Conservation (phyloP, 2,797 vertebrate genomes). For the Eremophila alpestris region DNA sequence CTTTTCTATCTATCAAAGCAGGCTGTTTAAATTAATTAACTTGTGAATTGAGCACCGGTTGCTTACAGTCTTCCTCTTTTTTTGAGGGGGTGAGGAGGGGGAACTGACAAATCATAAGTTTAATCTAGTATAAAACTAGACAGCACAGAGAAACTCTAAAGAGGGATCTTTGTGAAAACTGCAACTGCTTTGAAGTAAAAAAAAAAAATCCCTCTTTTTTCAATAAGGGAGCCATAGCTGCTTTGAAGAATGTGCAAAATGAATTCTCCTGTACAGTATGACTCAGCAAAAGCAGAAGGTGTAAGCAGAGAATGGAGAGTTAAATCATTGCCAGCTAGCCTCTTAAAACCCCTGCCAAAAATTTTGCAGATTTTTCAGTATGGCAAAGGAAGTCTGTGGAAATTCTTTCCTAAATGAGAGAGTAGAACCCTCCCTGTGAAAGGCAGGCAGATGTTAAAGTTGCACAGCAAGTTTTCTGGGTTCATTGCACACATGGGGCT, state of each 20-base stretch:
- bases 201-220: not conserved
- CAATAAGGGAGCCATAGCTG: not conserved
- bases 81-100: not conserved
- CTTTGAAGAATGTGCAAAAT: not conserved
- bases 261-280: not conserved
- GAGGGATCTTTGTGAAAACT: not conserved
- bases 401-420: not conserved
- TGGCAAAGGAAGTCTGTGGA: not conserved
- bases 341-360: not conserved
- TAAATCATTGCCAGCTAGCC: not conserved
- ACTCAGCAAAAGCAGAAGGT: slow-evolving; percentile 40
- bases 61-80: not conserved
- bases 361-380: not conserved
- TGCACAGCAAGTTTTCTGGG: not conserved
- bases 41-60: not conserved
- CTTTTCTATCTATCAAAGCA: not conserved
- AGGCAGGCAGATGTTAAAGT: not conserved
- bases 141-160: not conserved
- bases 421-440: not conserved
- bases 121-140: not conserved
- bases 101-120: not conserved
- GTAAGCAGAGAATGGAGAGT: not conserved
- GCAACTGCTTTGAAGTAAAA: not conserved
- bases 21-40: not conserved
- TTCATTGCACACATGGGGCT: not conserved